Conservation (phyloP, 2,113 vertebrate species). For the Coregonus clupeaformis region DNA sequence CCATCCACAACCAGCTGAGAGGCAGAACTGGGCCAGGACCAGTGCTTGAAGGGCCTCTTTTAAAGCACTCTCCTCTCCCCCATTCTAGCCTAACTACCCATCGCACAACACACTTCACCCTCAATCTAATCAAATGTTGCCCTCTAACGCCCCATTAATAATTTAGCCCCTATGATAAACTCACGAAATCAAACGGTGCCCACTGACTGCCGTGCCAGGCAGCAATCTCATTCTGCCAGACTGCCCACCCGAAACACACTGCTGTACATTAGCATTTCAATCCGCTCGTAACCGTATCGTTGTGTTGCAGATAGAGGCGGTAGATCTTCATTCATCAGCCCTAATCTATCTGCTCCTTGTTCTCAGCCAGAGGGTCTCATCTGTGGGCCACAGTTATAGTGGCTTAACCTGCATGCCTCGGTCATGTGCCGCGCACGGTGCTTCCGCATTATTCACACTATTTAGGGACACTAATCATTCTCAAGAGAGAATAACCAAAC, state of each 20-base stretch:
- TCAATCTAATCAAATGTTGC: too few relatives aligned
- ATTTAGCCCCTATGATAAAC: too few relatives aligned
- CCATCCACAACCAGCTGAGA: neutral
- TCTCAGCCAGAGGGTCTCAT: constrained; percentile 52
- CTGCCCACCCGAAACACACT: constrained; percentile 37
- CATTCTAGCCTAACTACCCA: neutral
- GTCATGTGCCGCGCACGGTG: neutral
- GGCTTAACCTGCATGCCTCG: constrained; percentile 47
- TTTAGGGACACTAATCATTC: too few relatives aligned
- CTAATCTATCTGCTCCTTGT: constrained; percentile 70
- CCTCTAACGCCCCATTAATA: too few relatives aligned
- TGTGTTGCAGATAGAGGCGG: constrained; percentile 61
- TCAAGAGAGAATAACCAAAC: too few relatives aligned
- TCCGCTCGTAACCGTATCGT: constrained; percentile 60
- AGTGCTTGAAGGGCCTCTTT: constrained; percentile 8
- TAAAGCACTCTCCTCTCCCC: neutral
- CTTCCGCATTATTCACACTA: too few relatives aligned
- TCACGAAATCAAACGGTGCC: too few relatives aligned
- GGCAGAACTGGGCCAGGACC: neutral
- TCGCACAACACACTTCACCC: neutral
- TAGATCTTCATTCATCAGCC: constrained; percentile 65
- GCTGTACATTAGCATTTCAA: constrained; percentile 63
- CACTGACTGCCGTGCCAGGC: constrained; percentile 17
- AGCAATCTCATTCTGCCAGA: constrained; percentile 33
- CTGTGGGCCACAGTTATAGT: constrained; percentile 43